phyloP scores from a whole-genome alignment of 2,113 vertebrate species.

The Oncorhynchus mykiss region DNA sequence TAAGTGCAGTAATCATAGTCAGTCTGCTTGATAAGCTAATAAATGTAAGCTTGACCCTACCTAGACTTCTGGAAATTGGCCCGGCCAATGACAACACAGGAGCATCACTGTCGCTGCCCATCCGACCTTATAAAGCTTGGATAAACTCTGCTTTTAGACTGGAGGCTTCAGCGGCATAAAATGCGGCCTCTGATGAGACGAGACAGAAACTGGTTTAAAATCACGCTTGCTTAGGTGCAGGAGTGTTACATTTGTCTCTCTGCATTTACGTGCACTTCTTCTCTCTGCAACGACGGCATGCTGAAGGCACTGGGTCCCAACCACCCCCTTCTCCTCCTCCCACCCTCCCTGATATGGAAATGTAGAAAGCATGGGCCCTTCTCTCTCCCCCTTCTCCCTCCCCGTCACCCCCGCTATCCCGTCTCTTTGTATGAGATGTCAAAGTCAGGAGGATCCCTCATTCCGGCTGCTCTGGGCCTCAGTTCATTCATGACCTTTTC shows the following conservation, averaged over 20 bases:
- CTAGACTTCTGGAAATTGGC: neutral
- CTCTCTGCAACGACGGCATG: constrained; percentile 36
- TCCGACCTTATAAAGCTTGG: constrained; percentile 22
- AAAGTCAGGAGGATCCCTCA: constrained; percentile 43
- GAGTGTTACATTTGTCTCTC: constrained; percentile 51
- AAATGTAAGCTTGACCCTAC: neutral
- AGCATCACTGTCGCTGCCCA: neutral
- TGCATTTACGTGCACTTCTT: constrained; percentile 49
- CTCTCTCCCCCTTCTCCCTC: constrained; percentile 7
- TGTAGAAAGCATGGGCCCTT: constrained; percentile 29
- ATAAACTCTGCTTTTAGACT: constrained; percentile 15
- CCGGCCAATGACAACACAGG: neutral
- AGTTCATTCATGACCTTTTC: constrained; percentile 58
- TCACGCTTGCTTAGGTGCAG: constrained; percentile 37
- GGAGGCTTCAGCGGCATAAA: constrained; percentile 29
- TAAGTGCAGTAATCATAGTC: neutral
- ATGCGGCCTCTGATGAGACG: constrained; percentile 40
- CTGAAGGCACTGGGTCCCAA: constrained; percentile 24
- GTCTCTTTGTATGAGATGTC: constrained; percentile 55
- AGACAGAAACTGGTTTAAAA: constrained; percentile 59
- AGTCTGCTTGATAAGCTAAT: neutral
- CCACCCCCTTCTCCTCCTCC: constrained; percentile 6
- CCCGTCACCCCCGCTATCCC: constrained; percentile 14
- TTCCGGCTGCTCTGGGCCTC: constrained; percentile 46
- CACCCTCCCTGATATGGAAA: constrained; percentile 36